These are phyloP conservation scores for Acanthosepion esculentum DNA, from an alignment of 2,888 invertebrate genomes.

Conservation along the genomic window DNA sequence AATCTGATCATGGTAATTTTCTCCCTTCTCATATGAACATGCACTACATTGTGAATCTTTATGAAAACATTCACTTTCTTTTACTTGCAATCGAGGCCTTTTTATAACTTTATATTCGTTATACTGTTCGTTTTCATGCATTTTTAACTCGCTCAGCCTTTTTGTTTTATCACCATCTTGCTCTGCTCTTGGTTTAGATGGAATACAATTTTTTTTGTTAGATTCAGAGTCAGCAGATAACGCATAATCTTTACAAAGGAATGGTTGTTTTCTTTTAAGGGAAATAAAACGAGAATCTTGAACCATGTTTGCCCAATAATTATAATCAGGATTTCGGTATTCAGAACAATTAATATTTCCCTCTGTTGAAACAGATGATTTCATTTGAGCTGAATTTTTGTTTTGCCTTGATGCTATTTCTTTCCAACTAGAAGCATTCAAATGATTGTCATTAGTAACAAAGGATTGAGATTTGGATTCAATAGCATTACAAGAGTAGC, in stretches of 20 bases:
- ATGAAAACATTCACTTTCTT: background rate
- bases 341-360: background rate
- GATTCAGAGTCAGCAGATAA: background rate
- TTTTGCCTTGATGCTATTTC: background rate
- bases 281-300: background rate
- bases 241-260: background rate
- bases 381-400: background rate
- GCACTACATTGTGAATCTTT: background rate
- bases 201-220: background rate
- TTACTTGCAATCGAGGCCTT: background rate
- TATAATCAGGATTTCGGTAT: background rate
- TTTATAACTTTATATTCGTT: constrained; percentile 21
- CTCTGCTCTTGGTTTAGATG: background rate
- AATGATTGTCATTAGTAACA: constrained; percentile 8
- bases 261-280: background rate
- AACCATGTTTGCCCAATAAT: background rate
- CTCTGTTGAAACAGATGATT: background rate
- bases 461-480: background rate
- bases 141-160: background rate
- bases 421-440: background rate
- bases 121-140: background rate
- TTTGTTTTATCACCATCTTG: background rate
- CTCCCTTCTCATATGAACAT: background rate
- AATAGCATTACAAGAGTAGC: background rate
- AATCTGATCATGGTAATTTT: background rate